phyloP scores from a whole-genome alignment of 2,888 invertebrate species.

The Schizotus pectinicornis region DNA sequence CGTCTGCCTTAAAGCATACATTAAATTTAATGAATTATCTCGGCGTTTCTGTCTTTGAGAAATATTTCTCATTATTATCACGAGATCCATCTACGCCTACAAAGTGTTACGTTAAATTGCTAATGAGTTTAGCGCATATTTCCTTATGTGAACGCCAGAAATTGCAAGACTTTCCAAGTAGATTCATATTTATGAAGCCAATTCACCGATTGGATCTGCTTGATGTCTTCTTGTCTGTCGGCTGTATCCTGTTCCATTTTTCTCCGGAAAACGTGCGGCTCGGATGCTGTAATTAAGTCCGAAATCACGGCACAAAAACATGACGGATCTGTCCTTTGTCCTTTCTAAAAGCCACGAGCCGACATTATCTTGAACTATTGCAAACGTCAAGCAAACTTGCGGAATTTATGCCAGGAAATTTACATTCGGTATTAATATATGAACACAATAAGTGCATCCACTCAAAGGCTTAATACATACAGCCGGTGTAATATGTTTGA shows the following conservation, averaged over 20 bases:
- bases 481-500: constrained; percentile 15
- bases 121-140: constrained; percentile 23
- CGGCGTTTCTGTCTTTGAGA: constrained; percentile 30
- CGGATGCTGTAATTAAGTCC: not conserved
- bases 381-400: no score
- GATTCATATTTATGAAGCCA: constrained; percentile 20
- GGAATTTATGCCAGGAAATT: constrained; percentile 7
- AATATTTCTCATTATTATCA: constrained; percentile 36
- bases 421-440: constrained; percentile 17
- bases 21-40: constrained; percentile 42
- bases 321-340: constrained; percentile 15
- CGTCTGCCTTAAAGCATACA: constrained; percentile 38
- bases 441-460: constrained; percentile 5
- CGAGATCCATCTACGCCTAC: constrained; percentile 27
- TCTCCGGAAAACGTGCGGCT: not conserved
- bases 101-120: constrained; percentile 25
- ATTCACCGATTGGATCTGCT: constrained; percentile 16
- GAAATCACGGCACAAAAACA: not conserved
- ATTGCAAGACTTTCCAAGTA: constrained; percentile 14
- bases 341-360: constrained; percentile 7
- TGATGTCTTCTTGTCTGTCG: constrained; percentile 8
- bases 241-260: constrained; percentile 9
- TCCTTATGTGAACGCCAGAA: constrained; percentile 14
- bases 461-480: constrained; percentile 7
- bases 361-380: constrained; percentile 10